Base-by-base conservation (phyloP, 2,797 vertebrate genomes). In the Delichon dasypus region DNA sequence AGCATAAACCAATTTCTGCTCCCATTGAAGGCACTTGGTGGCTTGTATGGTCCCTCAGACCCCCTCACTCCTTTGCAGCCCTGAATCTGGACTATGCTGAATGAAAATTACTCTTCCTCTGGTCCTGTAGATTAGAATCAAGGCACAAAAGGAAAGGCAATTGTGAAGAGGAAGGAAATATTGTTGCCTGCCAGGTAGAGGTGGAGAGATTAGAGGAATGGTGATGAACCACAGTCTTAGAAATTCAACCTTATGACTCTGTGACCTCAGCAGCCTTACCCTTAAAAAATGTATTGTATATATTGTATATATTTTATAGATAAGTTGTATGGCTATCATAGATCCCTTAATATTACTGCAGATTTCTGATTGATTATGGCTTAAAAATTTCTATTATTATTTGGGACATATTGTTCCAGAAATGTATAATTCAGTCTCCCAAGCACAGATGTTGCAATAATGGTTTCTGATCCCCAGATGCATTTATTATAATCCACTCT, bases 401-500 rank as follows among this genome's bases (percentile, higher is more conserved):
- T 88, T 70, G n/a, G 36, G 44, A 51, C 22, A 29, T 26, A 30
- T 3, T 45, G 21, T 27, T 91, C 13, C 34, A 78, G 20, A 60
- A 70, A 53, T 60, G 13, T 48, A 16, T 79, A 45, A 53, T 71
- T 91, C 2, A 0, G 40, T 74, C 22, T 77, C 40, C 47, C 3
- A 13, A 88, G 58, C 79, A 94, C 66, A 91, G 66, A 53, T 62
- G 85, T 94, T 91, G 40, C 40, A 73, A 11, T 62, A 54, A 80
- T 60, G 26, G 55, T 70, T 91, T 88, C 51, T 91, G 85, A 94
- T 73, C 62, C 80, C 70, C 73, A 72, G 70, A 78, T 84, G 64
- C 88, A 76, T 93, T 94, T 91, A 84, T 93, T 93, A 66, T 73
- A 88, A 95, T 75, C 64, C n/a, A 27, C 5, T 86, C 36, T 68